These are phyloP conservation scores for Hirundo rustica DNA, from an alignment of 2,797 vertebrate genomes.

Conservation along the genomic window DNA sequence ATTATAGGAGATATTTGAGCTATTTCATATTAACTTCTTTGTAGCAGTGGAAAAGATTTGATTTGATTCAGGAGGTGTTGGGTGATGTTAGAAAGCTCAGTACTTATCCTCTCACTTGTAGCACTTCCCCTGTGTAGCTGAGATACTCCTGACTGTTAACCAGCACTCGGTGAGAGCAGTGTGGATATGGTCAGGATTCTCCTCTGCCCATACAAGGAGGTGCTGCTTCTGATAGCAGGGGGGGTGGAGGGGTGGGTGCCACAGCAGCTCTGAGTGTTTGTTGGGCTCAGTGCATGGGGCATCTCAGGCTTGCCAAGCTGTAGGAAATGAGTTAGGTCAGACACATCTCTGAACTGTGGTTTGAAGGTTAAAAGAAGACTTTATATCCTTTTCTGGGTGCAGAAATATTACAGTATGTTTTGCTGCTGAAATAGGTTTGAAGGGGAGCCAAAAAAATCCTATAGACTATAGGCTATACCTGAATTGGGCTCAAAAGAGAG, in stretches of 20 bases:
- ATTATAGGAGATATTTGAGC: background rate
- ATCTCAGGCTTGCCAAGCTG: background rate
- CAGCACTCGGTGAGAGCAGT: background rate
- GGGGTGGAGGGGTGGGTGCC: background rate
- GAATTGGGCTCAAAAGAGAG: slow-evolving; percentile 32
- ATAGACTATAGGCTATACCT: background rate
- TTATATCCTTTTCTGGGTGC: slow-evolving; percentile 23
- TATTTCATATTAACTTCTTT: background rate
- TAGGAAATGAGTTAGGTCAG: slow-evolving; percentile 4
- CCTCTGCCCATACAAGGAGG: background rate
- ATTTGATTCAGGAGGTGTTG: background rate
- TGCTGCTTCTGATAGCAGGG: background rate
- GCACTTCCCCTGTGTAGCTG: background rate
- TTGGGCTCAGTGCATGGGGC: background rate
- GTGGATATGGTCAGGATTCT: background rate
- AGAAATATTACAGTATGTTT: slow-evolving; percentile 11
- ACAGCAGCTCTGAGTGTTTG: background rate
- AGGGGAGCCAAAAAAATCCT: slow-evolving; percentile 38
- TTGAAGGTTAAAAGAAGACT: slow-evolving; percentile 53
- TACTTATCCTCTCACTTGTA: background rate
- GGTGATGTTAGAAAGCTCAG: background rate
- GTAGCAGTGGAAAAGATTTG: background rate
- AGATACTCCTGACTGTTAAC: background rate
- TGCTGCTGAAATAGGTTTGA: slow-evolving; percentile 31
- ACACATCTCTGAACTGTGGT: background rate